Conservation (phyloP, 2,888 invertebrate species). For the Cerastis leucographa region DNA sequence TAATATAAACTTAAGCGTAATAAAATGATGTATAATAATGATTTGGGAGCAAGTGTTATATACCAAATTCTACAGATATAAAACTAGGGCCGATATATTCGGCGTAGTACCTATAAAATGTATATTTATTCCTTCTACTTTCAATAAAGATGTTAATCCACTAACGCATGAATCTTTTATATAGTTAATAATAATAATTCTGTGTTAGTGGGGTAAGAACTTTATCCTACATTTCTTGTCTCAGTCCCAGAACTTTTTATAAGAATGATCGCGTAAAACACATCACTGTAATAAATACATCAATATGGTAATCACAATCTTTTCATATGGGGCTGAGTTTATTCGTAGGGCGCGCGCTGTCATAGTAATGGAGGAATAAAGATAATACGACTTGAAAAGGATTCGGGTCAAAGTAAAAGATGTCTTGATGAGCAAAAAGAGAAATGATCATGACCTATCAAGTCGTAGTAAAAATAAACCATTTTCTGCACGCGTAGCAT, state of each 20-base stretch:
- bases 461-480: not conserved
- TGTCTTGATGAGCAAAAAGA: not conserved
- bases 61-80: slow-evolving; percentile 57
- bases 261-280: slow-evolving; percentile 41
- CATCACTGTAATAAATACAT: slow-evolving; percentile 62
- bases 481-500: too few relatives aligned
- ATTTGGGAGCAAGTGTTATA: slow-evolving; percentile 64
- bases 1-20: slow-evolving; percentile 62
- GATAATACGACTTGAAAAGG: not conserved
- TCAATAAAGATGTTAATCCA: slow-evolving; percentile 41
- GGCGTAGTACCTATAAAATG: slow-evolving; percentile 53
- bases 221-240: slow-evolving; percentile 21
- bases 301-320: slow-evolving; percentile 63
- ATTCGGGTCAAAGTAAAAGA: not conserved
- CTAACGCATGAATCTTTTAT: slow-evolving; percentile 34
- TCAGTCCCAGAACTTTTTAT: slow-evolving; percentile 33
- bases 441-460: not conserved
- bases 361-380: slow-evolving; percentile 30
- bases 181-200: slow-evolving; percentile 18
- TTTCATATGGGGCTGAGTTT: slow-evolving; percentile 72
- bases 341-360: slow-evolving; percentile 65
- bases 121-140: slow-evolving; percentile 43
- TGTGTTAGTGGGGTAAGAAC: slow-evolving; percentile 58
- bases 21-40: slow-evolving; percentile 51
- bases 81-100: slow-evolving; percentile 46